A percentile compares a stretch with the other conserved stretches of the same genome.
Conservation (phyloP, 2,113 vertebrate genomes). For the Microcebus lehilahytsara region DNA sequence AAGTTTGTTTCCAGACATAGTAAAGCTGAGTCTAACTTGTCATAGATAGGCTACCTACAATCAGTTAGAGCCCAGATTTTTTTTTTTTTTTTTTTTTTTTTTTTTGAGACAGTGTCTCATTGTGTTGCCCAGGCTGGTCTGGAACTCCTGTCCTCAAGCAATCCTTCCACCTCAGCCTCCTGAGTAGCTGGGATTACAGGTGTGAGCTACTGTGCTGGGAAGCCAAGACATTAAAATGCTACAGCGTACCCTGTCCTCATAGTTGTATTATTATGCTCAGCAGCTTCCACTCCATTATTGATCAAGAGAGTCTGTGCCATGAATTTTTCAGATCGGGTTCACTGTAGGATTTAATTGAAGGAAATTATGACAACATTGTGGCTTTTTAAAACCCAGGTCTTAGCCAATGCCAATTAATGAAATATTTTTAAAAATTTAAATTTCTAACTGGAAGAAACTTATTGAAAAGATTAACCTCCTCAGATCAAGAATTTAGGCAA, state of each 20-base stretch:
- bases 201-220: too few relatives aligned
- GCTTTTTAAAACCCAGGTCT: not conserved
- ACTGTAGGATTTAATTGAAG: conserved; percentile 28
- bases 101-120: too few relatives aligned
- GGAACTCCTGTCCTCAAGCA: too few relatives aligned
- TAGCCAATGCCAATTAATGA: conserved; percentile 25
- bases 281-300: not conserved
- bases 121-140: too few relatives aligned
- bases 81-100: too few relatives aligned
- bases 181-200: too few relatives aligned
- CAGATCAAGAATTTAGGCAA: conserved; percentile 7
- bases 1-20: not conserved
- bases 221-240: too few relatives aligned
- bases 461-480: conserved; percentile 34
- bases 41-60: not conserved
- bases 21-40: not conserved
- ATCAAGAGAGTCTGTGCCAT: not conserved
- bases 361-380: conserved; percentile 47
- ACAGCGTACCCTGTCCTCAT: not conserved
- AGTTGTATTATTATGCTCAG: not conserved
- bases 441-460: conserved; percentile 33
- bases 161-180: too few relatives aligned
- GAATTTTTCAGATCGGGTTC: conserved; percentile 43
- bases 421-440: conserved; percentile 42
- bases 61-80: not conserved